Evolutionary conservation across 1,140 invertebrate genomes (phyloP), one percentile per base, ranked within the genome.

Genomic region (Zaprionus tsacasi): DNA sequence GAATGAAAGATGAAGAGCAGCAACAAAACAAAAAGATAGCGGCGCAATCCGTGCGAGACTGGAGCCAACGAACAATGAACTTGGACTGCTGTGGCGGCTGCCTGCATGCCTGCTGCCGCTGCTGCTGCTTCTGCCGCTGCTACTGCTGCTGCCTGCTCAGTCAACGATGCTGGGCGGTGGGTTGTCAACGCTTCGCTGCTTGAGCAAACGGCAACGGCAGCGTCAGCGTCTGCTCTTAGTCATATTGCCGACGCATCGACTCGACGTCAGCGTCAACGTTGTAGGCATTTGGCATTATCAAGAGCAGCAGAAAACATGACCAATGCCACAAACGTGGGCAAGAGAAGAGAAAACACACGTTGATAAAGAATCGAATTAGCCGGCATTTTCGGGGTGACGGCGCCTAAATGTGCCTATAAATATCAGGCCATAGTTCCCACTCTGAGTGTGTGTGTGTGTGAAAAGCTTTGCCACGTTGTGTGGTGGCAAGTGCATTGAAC

Each of bases 21-120:
- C 36, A 59, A 57, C 52, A 75, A 64, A 56, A 63, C 12, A 67
- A 65, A 13, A 69, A 74, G 74, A 76, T 76, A 76, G 72, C 59
- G 55, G 72, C 54, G 59, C 59, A 75, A 75, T 64, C 67, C 72
- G 72, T 70, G 72, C 72, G 68, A 75, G 73, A 76, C 45, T 50
- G 66, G 70, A 89, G 69, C 74, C 50, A 69, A 65, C 85, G 83
- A 88, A 88, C 83, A 88, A 88, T 89, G 83, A 88, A 88, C 83
- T 88, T 88, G 85, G 58, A 89, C 83, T 88, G 81, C 83, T 88
- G 81, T 76, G 55, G 52, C 48, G 54, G 56, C 36, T 72, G 63
- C 40, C 17, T 72, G 63, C 40, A 8, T 50, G 48, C 21, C 57
- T 38, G 52, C 21, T 40, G 38, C n/a, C 35, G 25, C 40, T 15